Conservation (phyloP, 1,140 invertebrate species). For the Penaeus chinensis region DNA sequence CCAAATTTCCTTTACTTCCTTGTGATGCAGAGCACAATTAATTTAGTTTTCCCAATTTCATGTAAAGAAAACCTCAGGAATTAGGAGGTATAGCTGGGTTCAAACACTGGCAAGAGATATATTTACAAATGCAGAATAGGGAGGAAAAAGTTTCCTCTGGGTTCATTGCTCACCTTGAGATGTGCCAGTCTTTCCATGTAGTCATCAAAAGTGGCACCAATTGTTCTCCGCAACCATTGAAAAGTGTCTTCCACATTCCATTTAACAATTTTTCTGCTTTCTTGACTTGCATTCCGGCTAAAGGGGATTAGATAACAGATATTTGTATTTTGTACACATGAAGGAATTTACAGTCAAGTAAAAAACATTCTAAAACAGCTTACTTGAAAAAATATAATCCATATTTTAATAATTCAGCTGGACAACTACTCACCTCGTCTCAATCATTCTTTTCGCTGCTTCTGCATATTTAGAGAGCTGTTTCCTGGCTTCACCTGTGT, state of each 20-base stretch:
- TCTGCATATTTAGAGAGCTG: constrained; percentile 95
- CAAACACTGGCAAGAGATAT: too few species aligned
- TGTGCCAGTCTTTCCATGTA: constrained; percentile 85
- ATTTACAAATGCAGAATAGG: too few species aligned
- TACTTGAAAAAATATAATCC: too few species aligned
- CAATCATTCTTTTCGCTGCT: constrained; percentile 96
- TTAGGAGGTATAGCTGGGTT: too few species aligned
- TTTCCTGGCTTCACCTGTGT: constrained; percentile 91
- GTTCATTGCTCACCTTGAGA: constrained; percentile 72
- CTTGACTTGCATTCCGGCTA: constrained; percentile 84
- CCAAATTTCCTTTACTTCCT: too few species aligned
- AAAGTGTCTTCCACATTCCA: constrained; percentile 99
- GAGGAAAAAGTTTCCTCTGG: neutral
- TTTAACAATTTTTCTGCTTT: constrained; percentile 96
- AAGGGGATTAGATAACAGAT: constrained; percentile 51
- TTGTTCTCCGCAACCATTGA: constrained; percentile 91
- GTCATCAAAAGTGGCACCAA: constrained; percentile 96
- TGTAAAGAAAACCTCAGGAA: too few species aligned
- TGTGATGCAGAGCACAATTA: too few species aligned
- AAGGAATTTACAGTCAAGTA: neutral
- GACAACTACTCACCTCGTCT: constrained; percentile 75
- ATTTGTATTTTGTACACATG: neutral
- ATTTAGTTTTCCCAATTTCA: too few species aligned
- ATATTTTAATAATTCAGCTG: neutral
- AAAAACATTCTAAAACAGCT: neutral